Percentiles rank a stretch among this genome's conserved stretches.
Conservation (phyloP, 1,140 invertebrate genomes). For the Aphaenogaster floridana region DNA sequence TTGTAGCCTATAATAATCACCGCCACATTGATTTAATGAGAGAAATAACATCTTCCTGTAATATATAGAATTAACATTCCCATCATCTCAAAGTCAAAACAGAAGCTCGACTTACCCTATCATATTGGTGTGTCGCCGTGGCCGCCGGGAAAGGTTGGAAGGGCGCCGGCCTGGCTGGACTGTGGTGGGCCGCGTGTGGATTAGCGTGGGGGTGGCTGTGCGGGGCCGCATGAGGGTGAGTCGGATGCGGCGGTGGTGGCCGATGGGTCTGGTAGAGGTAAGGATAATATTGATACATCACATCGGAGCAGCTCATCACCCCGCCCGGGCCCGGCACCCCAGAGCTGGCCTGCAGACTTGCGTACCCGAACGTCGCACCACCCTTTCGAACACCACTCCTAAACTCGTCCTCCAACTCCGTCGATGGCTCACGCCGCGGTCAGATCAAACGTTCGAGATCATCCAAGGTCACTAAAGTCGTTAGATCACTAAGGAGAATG, state of each 20-base stretch:
- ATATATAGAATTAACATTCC: neutral
- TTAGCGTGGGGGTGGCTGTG: constrained; percentile 82
- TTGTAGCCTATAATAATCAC: too few relatives aligned
- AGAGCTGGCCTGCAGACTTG: constrained; percentile 86
- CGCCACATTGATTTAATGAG: too few relatives aligned
- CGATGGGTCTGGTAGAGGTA: constrained; percentile 88
- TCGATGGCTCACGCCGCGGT: constrained; percentile 3
- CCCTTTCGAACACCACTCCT: constrained; percentile 80
- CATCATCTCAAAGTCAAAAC: neutral
- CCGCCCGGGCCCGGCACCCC: constrained; percentile 86
- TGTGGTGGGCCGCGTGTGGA: constrained; percentile 85
- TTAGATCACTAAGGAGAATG: neutral
- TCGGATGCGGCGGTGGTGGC: constrained; percentile 85
- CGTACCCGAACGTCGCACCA: constrained; percentile 86
- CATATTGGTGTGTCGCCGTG: constrained; percentile 87
- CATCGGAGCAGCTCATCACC: constrained; percentile 89
- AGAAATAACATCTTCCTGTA: too few relatives aligned
- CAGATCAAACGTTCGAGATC: constrained; percentile 1
- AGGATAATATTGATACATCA: constrained; percentile 89
- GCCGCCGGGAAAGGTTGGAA: constrained; percentile 86
- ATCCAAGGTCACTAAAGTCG: neutral
- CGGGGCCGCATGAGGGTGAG: constrained; percentile 84
- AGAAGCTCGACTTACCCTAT: constrained; percentile 85
- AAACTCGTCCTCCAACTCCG: constrained; percentile 73
- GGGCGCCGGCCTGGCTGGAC: constrained; percentile 85